Base-by-base conservation (phyloP, 1,140 invertebrate species). In the Drosophila littoralis region DNA sequence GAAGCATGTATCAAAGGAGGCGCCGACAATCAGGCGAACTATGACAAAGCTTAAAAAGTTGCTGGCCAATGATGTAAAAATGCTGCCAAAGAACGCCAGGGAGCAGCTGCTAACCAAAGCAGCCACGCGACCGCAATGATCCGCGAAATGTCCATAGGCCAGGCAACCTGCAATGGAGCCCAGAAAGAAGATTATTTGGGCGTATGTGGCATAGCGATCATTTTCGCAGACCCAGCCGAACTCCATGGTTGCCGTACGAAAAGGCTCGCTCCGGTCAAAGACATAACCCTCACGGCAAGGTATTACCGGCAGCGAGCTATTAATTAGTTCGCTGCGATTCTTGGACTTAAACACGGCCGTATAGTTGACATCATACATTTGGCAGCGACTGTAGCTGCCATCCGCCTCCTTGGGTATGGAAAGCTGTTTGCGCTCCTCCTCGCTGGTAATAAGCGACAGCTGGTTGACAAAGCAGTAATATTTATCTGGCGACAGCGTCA, bases 1-100 rank as follows among this genome's bases (percentile, higher is more conserved):
- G 90, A 97, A 97, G 85, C 96, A 97, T 82, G 97, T 97, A 90
- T 97, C 97, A 88, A 96, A 98, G 1, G 96, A 96, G 69, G 97
- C 93, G 7, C 97, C 97, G 0, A 97, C 95, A 9, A 97, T 91
- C 91, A 97, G 97, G 13, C 97, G 93, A 77, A 95, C 96, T 0
- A 95, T 52, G 0, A 95, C 94, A 77, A 97, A 97, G 1, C 94
- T 92, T 92, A 93, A 94, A 83, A 97, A 97, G 6, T 93, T 94
- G 1, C 92, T 78, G 42, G 94, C 93, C 76, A 96, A 94, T 0
- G 95, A 94, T 0, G 96, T 97, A 1, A 94, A 94, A 0, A 97
- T 82, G 0, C 97, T 97, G 0, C 96, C 96, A 0, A 95, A 64
- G 54, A 95, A 95, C 1, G 96, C 96, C 1, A 96, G 93, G 2